phyloP scores from a whole-genome alignment of 2,113 vertebrate genomes.

The Pedionomus torquatus region DNA sequence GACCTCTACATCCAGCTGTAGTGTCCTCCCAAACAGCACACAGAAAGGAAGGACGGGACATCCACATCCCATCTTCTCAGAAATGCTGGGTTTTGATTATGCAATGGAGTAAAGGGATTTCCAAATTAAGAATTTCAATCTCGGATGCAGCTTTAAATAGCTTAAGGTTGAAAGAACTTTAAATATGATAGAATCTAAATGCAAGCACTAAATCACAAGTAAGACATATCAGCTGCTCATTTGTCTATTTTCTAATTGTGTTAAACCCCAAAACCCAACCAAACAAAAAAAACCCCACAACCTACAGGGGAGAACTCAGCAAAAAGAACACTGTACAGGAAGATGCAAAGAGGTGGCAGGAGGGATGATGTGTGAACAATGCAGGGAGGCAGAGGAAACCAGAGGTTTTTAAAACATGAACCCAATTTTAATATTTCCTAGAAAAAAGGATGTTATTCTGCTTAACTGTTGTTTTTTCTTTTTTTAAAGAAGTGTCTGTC shows the following conservation, averaged over 20 bases:
- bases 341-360: not conserved
- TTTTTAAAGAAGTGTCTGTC: not conserved
- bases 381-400: not conserved
- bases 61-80: not conserved
- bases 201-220: not conserved
- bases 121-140: not conserved
- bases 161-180: not conserved
- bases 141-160: not conserved
- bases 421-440: not conserved
- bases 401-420: not conserved
- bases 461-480: not conserved
- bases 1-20: not conserved
- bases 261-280: not conserved
- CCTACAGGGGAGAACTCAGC: not conserved
- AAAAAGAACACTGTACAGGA: not conserved
- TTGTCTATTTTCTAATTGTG: not conserved
- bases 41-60: not conserved
- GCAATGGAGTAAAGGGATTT: not conserved
- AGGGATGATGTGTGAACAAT: not conserved
- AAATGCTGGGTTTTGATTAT: not conserved
- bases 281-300: not conserved
- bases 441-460: conserved; percentile 41
- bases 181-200: not conserved
- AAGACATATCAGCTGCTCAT: not conserved
- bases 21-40: not conserved